These are phyloP conservation scores for Corythornis madagascariensis DNA, from an alignment of 2,113 vertebrate species.

Conservation along the genomic window DNA sequence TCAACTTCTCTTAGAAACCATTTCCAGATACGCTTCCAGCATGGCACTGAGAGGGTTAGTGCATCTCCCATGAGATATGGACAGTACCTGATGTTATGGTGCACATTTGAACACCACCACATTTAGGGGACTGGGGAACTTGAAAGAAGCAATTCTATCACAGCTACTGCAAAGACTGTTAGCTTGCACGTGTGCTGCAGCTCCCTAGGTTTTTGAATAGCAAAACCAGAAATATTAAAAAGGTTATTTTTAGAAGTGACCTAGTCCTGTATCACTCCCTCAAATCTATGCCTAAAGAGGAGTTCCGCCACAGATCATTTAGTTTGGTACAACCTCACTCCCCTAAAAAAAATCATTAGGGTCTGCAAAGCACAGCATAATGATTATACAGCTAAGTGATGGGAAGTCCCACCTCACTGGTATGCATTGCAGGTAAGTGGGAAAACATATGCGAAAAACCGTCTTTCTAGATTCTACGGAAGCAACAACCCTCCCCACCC, in stretches of 20 bases:
- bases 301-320: not conserved
- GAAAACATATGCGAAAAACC: not conserved
- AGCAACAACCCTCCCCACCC: slow-evolving; percentile 18
- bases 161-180: not conserved
- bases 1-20: not conserved
- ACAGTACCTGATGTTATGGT: rapidly evolving
- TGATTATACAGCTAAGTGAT: not conserved
- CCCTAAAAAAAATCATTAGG: rapidly evolving
- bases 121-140: not conserved
- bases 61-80: rapidly evolving
- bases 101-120: rapidly evolving
- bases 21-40: rapidly evolving
- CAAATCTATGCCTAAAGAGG: not conserved
- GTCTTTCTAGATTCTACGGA: not conserved
- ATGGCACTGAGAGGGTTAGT: rapidly evolving
- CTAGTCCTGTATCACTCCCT: rapidly evolving
- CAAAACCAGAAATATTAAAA: not conserved
- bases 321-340: not conserved
- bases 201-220: not conserved
- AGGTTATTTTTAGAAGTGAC: not conserved
- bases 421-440: rapidly evolving
- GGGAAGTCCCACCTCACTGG: not conserved
- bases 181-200: not conserved
- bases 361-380: not conserved
- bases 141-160: not conserved